Evolutionary conservation across 2,113 vertebrate species (phyloP), one percentile per base, ranked within the genome.

Genomic region (Mobula birostris): DNA sequence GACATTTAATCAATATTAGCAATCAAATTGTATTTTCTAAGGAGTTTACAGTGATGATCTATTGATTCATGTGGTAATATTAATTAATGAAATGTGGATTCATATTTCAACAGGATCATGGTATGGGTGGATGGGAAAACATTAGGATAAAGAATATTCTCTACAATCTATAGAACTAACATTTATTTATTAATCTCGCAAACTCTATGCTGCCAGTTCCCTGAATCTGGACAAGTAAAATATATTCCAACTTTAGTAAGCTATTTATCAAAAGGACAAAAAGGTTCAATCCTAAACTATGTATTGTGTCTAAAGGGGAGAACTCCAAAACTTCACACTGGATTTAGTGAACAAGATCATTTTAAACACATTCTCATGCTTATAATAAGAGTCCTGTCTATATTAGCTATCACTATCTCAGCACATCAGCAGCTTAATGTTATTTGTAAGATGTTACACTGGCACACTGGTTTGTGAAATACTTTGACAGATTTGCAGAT

Each of bases 1-100:
- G 61, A 66, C 85, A 90, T 32, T 66, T 90, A 90, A 90, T 90
- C 85, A 90, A 90, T 90, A 90, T 66, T 90, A 66, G 61, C 85
- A 90, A 90, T 90, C 61, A 32, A 32, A 61, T 32, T 4, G 5
- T 66, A 66, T 32, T 90, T 90, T 66, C 32, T 32, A 63, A 66
- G 63, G 61, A 90, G 61, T 90, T 90, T 90, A 68, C 29, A 8
- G 11, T 93, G 68, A 76, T 93, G 91, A 70, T 93, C 91, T 74
- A 93, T 93, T 56, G 91, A 93, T 93, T 93, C 36, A 74, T 48
- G 9, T 74, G 91, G 8, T 56, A 72, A 76, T 74, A 93, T 93
- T 74, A 74, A 93, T 93, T 74, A 74, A 74, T 48, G 66, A 93
- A 27, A 56, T 27, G 11, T 93, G 68, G 36, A 76, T 68, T 93